Evolutionary conservation across 2,113 vertebrate species (phyloP).

Genomic region (Crotophaga sulcirostris): DNA sequence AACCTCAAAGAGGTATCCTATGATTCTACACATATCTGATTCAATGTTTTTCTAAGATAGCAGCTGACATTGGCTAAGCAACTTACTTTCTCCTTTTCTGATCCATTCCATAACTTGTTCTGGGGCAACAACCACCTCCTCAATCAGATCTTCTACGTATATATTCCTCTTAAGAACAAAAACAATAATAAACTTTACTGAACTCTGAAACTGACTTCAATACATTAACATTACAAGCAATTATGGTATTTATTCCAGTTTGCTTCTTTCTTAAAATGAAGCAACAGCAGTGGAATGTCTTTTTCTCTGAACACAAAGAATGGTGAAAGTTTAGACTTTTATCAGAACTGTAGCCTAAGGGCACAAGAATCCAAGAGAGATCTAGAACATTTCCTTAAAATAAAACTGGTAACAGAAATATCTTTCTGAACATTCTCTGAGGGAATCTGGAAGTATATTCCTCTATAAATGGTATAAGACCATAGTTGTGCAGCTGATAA

Average conservation of each 20-base stretch:
- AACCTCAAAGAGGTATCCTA: not conserved
- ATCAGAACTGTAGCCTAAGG: not conserved
- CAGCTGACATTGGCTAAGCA: not conserved
- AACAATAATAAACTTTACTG: not conserved
- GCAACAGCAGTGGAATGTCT: not conserved
- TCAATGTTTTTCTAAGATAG: not conserved
- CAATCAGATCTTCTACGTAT: conserved; percentile 91
- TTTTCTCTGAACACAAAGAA: not conserved
- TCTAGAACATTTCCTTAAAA: not conserved
- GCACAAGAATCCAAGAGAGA: not conserved
- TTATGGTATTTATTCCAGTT: not conserved
- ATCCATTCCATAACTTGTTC: conserved; percentile 91
- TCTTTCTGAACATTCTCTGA: not conserved
- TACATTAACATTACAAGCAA: not conserved
- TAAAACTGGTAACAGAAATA: not conserved
- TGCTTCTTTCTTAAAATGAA: not conserved
- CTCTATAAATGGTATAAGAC: not conserved
- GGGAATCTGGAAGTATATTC: not conserved
- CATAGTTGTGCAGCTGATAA: not conserved
- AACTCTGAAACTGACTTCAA: not conserved
- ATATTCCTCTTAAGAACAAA: conserved; percentile 84
- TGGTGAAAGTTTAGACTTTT: not conserved
- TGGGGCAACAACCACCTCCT: conserved; percentile 87
- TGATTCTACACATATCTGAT: not conserved
- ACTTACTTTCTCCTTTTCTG: conserved; percentile 93